phyloP scores from a whole-genome alignment of 92 coral and sea anemone species.

The Zoanthus gigantus region DNA sequence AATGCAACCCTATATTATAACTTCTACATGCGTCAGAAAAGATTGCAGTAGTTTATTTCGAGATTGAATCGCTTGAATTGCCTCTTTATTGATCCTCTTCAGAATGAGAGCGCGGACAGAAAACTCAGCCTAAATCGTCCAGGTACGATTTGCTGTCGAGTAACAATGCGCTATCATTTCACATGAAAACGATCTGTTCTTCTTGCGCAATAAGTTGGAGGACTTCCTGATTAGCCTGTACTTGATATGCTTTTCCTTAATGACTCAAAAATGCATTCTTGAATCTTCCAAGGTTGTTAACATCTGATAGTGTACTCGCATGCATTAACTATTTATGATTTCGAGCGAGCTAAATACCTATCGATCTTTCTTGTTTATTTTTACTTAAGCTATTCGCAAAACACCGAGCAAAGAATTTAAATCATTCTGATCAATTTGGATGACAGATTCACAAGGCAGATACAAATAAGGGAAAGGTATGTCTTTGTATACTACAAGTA shows the following conservation, averaged over 20 bases:
- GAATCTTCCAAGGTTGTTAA: conserved; percentile 24
- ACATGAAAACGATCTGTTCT: conserved; percentile 35
- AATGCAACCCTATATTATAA: background rate
- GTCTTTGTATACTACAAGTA: conserved; percentile 6
- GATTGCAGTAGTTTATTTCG: background rate
- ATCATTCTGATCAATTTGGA: conserved; percentile 12
- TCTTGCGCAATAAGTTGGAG: conserved; percentile 23
- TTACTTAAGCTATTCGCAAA: conserved; percentile 7
- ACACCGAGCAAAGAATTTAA: conserved; percentile 9
- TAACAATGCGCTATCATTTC: conserved; percentile 8
- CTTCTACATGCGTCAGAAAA: background rate
- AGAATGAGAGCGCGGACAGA: conserved; percentile 43
- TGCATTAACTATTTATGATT: background rate
- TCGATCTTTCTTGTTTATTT: conserved; percentile 36
- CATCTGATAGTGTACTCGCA: conserved; percentile 19
- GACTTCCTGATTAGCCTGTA: conserved; percentile 40
- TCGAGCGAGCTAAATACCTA: conserved; percentile 17
- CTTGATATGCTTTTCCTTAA: conserved; percentile 10
- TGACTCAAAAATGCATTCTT: conserved; percentile 26
- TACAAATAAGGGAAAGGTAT: conserved; percentile 37
- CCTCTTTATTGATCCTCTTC: conserved; percentile 27
- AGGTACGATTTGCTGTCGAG: background rate
- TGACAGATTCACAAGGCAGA: conserved; percentile 30
- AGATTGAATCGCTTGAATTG: conserved; percentile 21
- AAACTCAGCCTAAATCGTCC: conserved; percentile 17